Evolutionary conservation across 2,797 vertebrate species (phyloP).

Genomic region (Sebastes nivosus): DNA sequence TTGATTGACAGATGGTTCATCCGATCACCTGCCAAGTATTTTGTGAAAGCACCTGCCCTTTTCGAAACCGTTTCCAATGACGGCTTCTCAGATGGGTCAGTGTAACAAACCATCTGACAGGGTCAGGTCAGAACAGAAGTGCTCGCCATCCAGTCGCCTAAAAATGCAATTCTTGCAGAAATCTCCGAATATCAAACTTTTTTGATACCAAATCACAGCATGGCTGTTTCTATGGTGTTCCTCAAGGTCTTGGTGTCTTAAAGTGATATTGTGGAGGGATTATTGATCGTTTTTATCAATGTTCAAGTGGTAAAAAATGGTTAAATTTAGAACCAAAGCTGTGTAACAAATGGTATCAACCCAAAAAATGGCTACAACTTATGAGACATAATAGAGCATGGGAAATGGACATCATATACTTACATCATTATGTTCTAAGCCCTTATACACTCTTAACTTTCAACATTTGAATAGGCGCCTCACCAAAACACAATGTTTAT

Average conservation of each 20-base stretch:
- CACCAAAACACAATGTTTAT: background rate
- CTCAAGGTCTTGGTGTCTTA: too few relatives aligned
- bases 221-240: background rate
- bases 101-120: too few relatives aligned
- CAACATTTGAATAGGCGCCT: background rate
- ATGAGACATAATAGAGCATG: background rate
- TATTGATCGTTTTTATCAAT: background rate
- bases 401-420: background rate
- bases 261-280: too few relatives aligned
- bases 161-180: too few relatives aligned
- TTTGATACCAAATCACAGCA: background rate
- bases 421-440: background rate
- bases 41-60: too few relatives aligned
- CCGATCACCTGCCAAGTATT: too few relatives aligned
- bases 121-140: too few relatives aligned
- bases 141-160: too few relatives aligned
- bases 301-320: fast-evolving
- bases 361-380: background rate
- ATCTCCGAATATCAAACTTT: too few relatives aligned
- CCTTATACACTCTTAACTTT: background rate
- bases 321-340: background rate
- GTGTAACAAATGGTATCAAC: background rate
- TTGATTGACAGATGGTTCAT: too few relatives aligned
- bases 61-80: too few relatives aligned
- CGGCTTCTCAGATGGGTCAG: too few relatives aligned